Percentiles rank a stretch among this genome's conserved stretches.
Evolutionary conservation across 2,113 vertebrate genomes (phyloP).

Genomic region (Sinocyclocheilus maitianheensis): DNA sequence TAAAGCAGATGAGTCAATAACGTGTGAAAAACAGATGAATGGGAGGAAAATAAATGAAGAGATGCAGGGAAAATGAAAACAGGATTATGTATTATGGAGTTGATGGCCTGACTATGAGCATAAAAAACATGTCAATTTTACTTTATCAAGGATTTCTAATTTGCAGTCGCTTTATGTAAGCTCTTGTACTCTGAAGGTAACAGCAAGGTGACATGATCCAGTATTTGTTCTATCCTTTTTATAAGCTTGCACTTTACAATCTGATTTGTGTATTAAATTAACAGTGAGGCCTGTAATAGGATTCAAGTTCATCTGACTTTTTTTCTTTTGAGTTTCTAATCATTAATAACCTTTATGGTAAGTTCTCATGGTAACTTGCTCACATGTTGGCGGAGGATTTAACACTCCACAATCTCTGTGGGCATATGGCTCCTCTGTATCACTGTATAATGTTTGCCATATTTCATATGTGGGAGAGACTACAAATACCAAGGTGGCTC

Average conservation of each 20-base stretch:
- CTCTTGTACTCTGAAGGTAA: not conserved
- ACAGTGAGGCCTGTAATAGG: not conserved
- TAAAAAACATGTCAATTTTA: not conserved
- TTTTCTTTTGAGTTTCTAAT: not conserved
- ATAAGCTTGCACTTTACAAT: not conserved
- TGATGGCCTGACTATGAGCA: not conserved
- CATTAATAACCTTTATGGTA: not conserved
- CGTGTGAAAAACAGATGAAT: slow-evolving; percentile 30
- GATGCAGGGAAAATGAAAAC: not conserved
- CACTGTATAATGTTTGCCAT: slow-evolving; percentile 27
- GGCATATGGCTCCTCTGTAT: slow-evolving; percentile 14
- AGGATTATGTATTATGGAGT: slow-evolving; percentile 17
- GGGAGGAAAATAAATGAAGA: slow-evolving; percentile 20
- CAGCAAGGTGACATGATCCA: not conserved
- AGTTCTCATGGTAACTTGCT: not conserved
- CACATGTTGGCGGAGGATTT: not conserved
- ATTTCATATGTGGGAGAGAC: slow-evolving; percentile 39
- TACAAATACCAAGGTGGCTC: not conserved
- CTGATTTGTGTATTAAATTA: not conserved
- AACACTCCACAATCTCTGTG: slow-evolving; percentile 13
- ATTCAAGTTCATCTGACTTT: not conserved
- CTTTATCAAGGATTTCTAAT: slow-evolving; percentile 13
- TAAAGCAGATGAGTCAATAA: slow-evolving; percentile 28
- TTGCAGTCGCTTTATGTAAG: not conserved
- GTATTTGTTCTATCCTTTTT: not conserved